Conservation (phyloP, 2,888 invertebrate genomes). For the Phoronis australis region DNA sequence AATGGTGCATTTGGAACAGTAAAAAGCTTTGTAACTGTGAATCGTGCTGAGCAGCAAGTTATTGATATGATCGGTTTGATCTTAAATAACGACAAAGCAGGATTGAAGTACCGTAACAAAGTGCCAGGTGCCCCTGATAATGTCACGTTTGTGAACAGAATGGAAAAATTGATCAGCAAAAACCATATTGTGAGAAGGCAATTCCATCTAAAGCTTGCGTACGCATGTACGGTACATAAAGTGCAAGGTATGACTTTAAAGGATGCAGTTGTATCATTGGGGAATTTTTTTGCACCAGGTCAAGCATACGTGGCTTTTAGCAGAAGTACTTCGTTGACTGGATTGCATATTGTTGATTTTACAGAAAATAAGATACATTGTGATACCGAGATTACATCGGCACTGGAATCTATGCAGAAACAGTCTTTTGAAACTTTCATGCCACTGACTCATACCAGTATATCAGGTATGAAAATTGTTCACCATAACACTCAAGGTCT, state of each 20-base stretch:
- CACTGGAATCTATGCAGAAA: no score
- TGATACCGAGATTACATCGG: no score
- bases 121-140: not conserved
- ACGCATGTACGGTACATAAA: constrained; percentile 2
- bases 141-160: no score
- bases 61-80: not conserved
- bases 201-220: not conserved
- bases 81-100: not conserved
- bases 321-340: not conserved
- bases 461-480: no score
- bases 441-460: no score
- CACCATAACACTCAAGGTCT: no score
- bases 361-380: not conserved
- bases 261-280: not conserved
- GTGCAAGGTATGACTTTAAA: constrained; percentile 1
- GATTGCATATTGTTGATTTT: not conserved
- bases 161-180: no score
- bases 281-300: not conserved
- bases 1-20: constrained; percentile 4
- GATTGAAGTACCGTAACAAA: not conserved
- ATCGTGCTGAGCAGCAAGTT: not conserved
- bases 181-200: not conserved
- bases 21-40: not conserved
- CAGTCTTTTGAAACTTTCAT: no score
- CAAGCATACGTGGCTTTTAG: constrained; percentile 3